phyloP scores from a whole-genome alignment of 2,797 vertebrate genomes.

The Notoglanidium macrostoma region DNA sequence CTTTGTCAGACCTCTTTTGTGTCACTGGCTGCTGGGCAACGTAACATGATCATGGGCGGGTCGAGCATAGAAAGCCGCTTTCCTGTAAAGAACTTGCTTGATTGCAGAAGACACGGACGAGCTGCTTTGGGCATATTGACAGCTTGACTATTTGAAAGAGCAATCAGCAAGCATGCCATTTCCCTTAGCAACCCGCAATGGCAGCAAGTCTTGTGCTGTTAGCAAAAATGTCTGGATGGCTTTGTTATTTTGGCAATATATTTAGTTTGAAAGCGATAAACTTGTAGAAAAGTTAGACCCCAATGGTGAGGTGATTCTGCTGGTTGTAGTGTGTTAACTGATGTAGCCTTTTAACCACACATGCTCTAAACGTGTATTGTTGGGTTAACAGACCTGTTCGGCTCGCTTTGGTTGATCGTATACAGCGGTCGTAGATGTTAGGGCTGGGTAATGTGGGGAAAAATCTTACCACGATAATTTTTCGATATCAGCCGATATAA shows the following conservation, averaged over 20 bases:
- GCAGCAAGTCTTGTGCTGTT: neutral
- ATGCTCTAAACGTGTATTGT: neutral
- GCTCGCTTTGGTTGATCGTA: neutral
- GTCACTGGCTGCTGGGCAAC: conserved; percentile 31
- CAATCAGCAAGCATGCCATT: neutral
- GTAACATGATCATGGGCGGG: conserved; percentile 20
- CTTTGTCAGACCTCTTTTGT: conserved; percentile 29
- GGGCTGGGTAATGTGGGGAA: too few relatives aligned
- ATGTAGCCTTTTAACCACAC: too few relatives aligned
- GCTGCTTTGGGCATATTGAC: neutral
- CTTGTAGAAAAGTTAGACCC: neutral
- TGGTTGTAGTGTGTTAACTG: neutral
- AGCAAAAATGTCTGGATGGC: neutral
- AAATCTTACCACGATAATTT: neutral
- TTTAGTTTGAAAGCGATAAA: neutral
- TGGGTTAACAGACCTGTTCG: neutral
- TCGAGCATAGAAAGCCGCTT: neutral
- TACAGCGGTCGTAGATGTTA: neutral
- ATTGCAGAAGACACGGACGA: neutral
- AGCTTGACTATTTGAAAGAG: neutral
- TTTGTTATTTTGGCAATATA: neutral
- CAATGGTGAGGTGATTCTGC: neutral
- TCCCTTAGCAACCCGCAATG: neutral
- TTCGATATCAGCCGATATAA: too few relatives aligned
- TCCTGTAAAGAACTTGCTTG: conserved; percentile 10